A percentile compares a stretch with the other conserved stretches of the same genome.
phyloP scores from a whole-genome alignment of 1,140 invertebrate genomes.

The Phymorhynchus buccinoides region DNA sequence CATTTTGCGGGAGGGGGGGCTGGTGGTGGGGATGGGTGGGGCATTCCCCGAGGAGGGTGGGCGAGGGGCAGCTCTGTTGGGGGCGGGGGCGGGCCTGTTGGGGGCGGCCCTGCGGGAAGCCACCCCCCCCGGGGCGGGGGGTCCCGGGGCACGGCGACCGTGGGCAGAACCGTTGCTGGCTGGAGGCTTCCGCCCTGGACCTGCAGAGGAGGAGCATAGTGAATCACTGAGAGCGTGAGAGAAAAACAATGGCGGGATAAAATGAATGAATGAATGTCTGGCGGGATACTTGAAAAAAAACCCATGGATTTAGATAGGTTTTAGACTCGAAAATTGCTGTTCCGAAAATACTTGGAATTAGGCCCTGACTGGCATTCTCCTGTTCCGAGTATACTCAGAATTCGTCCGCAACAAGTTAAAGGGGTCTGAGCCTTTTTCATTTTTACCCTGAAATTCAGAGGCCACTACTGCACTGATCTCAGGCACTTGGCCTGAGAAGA shows the following conservation, averaged over 20 bases:
- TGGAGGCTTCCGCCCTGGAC: slow-evolving; percentile 55
- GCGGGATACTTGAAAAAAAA: too few relatives aligned
- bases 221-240: not conserved
- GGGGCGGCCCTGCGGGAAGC: slow-evolving; percentile 33
- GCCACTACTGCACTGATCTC: too few relatives aligned
- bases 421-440: too few relatives aligned
- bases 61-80: slow-evolving; percentile 56
- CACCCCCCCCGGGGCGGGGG: slow-evolving; percentile 41
- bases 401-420: too few relatives aligned
- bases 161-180: slow-evolving; percentile 54
- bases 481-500: not conserved
- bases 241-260: not conserved
- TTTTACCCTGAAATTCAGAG: too few relatives aligned
- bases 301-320: too few relatives aligned
- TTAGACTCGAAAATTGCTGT: too few relatives aligned
- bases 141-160: slow-evolving; percentile 2
- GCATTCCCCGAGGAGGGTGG: slow-evolving; percentile 37
- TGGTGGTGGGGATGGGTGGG: slow-evolving; percentile 52
- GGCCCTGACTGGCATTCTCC: too few relatives aligned
- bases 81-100: slow-evolving; percentile 43
- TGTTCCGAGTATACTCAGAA: too few relatives aligned
- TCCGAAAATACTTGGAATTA: too few relatives aligned
- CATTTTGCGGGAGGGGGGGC: slow-evolving; percentile 48
- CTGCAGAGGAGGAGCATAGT: slow-evolving; percentile 36
- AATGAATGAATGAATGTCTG: not conserved